Conservation (phyloP, 2,888 invertebrate genomes). For the Lepidocyrtoides sp. region DNA sequence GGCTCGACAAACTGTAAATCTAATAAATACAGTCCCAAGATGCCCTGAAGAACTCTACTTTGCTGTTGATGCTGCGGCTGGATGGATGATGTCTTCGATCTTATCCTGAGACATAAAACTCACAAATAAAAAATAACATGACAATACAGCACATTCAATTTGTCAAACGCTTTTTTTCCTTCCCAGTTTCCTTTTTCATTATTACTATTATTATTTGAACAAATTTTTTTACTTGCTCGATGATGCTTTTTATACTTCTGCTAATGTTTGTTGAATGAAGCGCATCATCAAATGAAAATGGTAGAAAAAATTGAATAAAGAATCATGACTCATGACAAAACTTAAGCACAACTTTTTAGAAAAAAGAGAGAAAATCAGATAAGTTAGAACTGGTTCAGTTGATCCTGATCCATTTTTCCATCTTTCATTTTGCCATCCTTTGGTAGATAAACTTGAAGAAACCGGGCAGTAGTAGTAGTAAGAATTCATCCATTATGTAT, state of each 20-base stretch:
- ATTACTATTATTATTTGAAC: constrained; percentile 14
- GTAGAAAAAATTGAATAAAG: background rate
- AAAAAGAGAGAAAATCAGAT: background rate
- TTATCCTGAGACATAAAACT: background rate
- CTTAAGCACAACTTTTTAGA: constrained; percentile 5
- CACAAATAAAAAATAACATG: background rate
- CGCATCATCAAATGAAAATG: constrained; percentile 11
- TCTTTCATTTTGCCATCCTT: constrained; percentile 29
- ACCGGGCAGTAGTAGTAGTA: no score
- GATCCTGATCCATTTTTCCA: constrained; percentile 54
- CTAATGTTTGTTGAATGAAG: constrained; percentile 23
- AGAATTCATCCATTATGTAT: constrained; percentile 45
- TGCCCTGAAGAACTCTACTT: no score
- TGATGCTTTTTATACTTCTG: background rate
- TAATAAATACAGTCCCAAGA: constrained; percentile 18
- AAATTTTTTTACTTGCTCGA: background rate
- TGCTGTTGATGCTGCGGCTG: background rate
- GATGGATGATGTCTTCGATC: background rate
- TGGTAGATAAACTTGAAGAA: background rate
- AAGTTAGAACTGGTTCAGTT: constrained; percentile 7
- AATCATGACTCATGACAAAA: background rate
- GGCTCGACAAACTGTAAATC: constrained; percentile 33
- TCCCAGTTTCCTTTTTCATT: background rate
- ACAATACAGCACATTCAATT: constrained; percentile 68
- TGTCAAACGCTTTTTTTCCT: constrained; percentile 41